A percentile compares a stretch with the other conserved stretches of the same genome.
Evolutionary conservation across 2,888 invertebrate species (phyloP).

Genomic region (Eutolmus rufibarbis): DNA sequence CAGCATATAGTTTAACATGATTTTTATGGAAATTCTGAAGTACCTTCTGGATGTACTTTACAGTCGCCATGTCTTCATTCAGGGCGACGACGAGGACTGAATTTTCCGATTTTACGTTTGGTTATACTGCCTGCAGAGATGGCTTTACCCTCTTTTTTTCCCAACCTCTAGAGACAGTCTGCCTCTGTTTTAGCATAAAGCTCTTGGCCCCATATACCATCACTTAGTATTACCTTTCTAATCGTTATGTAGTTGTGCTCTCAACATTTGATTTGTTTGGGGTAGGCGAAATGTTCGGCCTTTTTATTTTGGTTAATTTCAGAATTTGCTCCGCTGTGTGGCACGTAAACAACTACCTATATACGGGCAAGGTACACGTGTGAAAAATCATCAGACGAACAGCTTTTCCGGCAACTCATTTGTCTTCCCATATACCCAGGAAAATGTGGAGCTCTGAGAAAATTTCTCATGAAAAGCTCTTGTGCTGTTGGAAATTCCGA

Average conservation of each 20-base stretch:
- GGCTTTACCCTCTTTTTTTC: background rate
- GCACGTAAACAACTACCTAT: background rate
- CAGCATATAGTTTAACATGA: slow-evolving; percentile 61
- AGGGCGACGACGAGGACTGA: slow-evolving; percentile 29
- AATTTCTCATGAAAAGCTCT: background rate
- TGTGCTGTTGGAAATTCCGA: background rate
- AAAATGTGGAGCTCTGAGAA: background rate
- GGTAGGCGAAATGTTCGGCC: background rate
- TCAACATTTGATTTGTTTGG: background rate
- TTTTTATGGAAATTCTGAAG: slow-evolving; percentile 62
- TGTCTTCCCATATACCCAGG: background rate
- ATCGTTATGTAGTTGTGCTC: background rate
- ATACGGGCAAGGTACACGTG: background rate
- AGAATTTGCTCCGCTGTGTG: background rate
- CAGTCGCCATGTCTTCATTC: slow-evolving; percentile 57
- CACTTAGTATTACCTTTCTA: background rate
- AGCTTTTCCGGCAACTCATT: background rate
- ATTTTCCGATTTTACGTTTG: background rate
- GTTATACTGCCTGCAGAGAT: background rate
- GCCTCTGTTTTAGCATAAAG: background rate
- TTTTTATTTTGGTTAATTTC: background rate
- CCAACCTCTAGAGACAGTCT: background rate
- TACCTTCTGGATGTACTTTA: slow-evolving; percentile 58
- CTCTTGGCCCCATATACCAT: background rate
- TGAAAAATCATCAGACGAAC: background rate